A percentile compares a stretch with the other conserved stretches of the same genome.
Conservation (phyloP, 2,888 invertebrate genomes). For the Dynastes hyllus region DNA sequence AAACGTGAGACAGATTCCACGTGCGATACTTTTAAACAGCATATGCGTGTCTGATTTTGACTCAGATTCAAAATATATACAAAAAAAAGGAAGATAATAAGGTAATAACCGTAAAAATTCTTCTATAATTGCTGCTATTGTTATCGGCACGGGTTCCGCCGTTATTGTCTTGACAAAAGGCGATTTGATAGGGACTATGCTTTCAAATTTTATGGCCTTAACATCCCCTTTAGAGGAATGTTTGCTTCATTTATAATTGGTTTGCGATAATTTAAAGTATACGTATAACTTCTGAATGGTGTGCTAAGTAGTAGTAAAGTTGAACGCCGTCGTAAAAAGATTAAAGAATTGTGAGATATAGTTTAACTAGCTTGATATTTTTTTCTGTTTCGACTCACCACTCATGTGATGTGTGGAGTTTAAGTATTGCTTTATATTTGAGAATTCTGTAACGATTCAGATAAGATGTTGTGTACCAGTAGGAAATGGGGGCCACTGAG, state of each 20-base stretch:
- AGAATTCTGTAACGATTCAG: no score
- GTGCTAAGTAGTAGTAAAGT: no score
- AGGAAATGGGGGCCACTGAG: no score
- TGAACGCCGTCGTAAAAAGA: no score
- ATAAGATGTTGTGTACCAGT: no score
- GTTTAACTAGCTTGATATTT: no score
- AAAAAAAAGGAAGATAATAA: conserved; percentile 14
- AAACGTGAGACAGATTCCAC: conserved; percentile 17
- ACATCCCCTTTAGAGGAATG: not conserved
- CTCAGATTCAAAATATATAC: not conserved
- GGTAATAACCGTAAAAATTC: conserved; percentile 32
- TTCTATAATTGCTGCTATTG: conserved; percentile 18
- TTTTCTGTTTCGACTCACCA: no score
- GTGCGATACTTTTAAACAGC: conserved; percentile 23
- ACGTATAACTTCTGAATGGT: no score
- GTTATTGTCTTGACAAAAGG: not conserved
- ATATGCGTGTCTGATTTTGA: not conserved
- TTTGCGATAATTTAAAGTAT: conserved; percentile 11
- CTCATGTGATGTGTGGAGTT: no score
- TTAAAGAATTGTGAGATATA: no score
- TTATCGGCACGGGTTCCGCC: conserved; percentile 14
- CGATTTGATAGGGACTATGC: not conserved
- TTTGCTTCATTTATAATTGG: conserved; percentile 1
- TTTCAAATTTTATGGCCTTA: conserved; percentile 16
- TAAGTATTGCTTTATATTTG: no score